A percentile compares a stretch with the other conserved stretches of the same genome.
phyloP scores from a whole-genome alignment of 2,888 invertebrate genomes.

The Ennomos erosarius region DNA sequence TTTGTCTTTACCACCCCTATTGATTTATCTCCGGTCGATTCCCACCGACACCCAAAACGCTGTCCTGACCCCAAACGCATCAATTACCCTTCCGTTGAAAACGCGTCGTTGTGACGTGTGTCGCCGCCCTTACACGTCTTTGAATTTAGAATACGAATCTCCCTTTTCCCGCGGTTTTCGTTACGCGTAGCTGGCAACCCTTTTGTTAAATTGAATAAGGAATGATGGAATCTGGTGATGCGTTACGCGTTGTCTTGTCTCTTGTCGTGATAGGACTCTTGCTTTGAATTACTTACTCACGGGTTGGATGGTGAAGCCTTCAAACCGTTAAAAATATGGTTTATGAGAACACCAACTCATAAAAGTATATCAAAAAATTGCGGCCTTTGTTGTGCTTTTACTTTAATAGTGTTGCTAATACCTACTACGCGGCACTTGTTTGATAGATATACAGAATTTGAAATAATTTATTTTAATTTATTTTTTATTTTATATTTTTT shows the following conservation, averaged over 20 bases:
- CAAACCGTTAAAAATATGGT: too few species aligned
- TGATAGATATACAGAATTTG: too few species aligned
- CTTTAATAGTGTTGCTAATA: too few species aligned
- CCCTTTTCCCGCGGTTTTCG: slow-evolving; percentile 59
- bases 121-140: slow-evolving; percentile 78
- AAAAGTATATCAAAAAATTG: too few species aligned
- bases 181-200: slow-evolving; percentile 80
- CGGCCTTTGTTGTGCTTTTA: too few species aligned
- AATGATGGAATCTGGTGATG: slow-evolving; percentile 53
- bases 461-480: too few species aligned
- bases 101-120: slow-evolving; percentile 68
- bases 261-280: slow-evolving; percentile 24
- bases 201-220: slow-evolving; percentile 76
- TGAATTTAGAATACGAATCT: slow-evolving; percentile 54
- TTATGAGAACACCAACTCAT: too few species aligned
- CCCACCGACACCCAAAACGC: slow-evolving; percentile 57
- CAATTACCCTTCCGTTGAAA: slow-evolving; percentile 65
- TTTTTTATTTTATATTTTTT: too few species aligned
- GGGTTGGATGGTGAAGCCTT: too few species aligned
- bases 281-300: too few species aligned
- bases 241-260: slow-evolving; percentile 51
- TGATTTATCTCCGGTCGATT: slow-evolving; percentile 34
- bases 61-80: slow-evolving; percentile 68
- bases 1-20: slow-evolving; percentile 3
- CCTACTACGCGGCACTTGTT: too few species aligned